Conservation (phyloP, 2,888 invertebrate genomes). For the Philaethria dido region DNA sequence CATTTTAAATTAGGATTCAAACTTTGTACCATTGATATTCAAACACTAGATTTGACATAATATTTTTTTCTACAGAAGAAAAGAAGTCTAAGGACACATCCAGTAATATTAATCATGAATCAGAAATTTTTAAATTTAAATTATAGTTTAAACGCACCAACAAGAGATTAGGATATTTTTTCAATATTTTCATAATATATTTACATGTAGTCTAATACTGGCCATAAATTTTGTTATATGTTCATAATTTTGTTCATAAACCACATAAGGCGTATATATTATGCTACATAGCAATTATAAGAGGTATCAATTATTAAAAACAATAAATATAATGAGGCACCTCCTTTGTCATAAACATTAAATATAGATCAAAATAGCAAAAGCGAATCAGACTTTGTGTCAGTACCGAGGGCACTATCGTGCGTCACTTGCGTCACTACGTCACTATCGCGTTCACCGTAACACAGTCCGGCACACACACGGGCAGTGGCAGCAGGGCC, state of each 20-base stretch:
- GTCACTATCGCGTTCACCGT: slow-evolving; percentile 17
- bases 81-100: background rate
- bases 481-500: slow-evolving; percentile 43
- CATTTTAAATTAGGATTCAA: background rate
- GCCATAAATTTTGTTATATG: background rate
- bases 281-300: background rate
- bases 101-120: background rate
- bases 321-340: slow-evolving; percentile 11
- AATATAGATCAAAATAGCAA: background rate
- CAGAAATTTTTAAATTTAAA: background rate
- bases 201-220: background rate
- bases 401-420: slow-evolving; percentile 15
- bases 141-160: background rate
- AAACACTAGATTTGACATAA: background rate
- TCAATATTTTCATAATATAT: background rate
- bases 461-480: slow-evolving; percentile 25
- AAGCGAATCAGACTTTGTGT: slow-evolving; percentile 18
- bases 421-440: slow-evolving; percentile 7
- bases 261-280: background rate
- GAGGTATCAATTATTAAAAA: background rate
- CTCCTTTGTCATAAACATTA: slow-evolving; percentile 7
- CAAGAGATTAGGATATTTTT: background rate
- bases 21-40: slow-evolving; percentile 4
- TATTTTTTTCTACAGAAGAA: background rate
- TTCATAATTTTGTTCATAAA: background rate